Evolutionary conservation across 2,888 invertebrate species (phyloP), one percentile per base, ranked within the genome.

Genomic region (Agrotis exclamationis): DNA sequence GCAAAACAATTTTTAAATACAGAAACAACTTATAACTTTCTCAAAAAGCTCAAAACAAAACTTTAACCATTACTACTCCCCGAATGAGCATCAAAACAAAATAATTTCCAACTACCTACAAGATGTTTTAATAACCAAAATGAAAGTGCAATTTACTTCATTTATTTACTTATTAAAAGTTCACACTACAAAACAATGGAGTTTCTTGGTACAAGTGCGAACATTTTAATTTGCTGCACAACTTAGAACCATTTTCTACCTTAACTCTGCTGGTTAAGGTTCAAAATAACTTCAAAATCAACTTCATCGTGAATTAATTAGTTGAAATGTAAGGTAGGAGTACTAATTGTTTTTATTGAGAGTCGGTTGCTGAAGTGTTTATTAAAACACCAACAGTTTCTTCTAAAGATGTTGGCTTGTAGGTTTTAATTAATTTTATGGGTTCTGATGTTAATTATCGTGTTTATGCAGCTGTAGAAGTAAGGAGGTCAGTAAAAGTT

Each of bases 261-360:
- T 28, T 65, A 56, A n/a, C 2, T 0, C n/a, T 0, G 0, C 0
- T 0, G 0, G 0, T 0, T n/a, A 70, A 11, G 4, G 67, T 67
- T 57, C 1, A 62, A 48, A 65, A 44, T 66, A 0, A 3, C 1
- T 60, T 0, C 0, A 5, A 7, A 50, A 22, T n/a, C 2, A 7
- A 13, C 22, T 54, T 20, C 14, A 45, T 64, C 53, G 54, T 18
- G 60, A 62, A 78, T 73, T 82, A 78, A 80, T 82, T 69, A 82
- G 66, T 56, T 20, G 69, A 62, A 69, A 56, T 62, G 60, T 22
- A 44, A 48, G 47, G 54, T 14, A n/a, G 24, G 64, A 47, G 69
- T 54, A 20, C 65, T 82, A 80, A 80, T 82, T 79, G 73, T 66
- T 77, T 77, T 67, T 73, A 79, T 80, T 82, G 74, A 64, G 78